These are phyloP conservation scores for Lasioglossum vierecki DNA, from an alignment of 2,888 invertebrate species.

Conservation along the genomic window DNA sequence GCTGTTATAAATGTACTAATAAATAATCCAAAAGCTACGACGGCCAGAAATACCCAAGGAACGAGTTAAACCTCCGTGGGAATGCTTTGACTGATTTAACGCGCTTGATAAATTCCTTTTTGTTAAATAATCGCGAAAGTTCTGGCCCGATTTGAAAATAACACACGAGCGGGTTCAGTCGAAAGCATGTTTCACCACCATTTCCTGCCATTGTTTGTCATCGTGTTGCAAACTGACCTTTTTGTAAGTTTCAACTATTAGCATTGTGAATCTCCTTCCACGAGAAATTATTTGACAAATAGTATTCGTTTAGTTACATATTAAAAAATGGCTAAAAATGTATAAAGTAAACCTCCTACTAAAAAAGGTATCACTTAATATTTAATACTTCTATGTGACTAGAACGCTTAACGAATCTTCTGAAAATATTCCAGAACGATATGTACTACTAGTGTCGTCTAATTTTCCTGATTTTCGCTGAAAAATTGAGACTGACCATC, in stretches of 20 bases:
- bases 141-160: not conserved
- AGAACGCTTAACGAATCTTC: not conserved
- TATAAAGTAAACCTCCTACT: too few relatives aligned
- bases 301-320: not conserved
- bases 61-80: not conserved
- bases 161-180: not conserved
- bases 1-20: conserved; percentile 10
- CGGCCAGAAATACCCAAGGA: not conserved
- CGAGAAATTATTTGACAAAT: not conserved
- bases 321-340: too few relatives aligned
- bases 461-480: too few relatives aligned
- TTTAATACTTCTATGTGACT: not conserved
- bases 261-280: not conserved
- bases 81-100: not conserved
- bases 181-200: not conserved
- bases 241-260: too few relatives aligned
- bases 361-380: not conserved
- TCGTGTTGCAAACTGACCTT: not conserved
- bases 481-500: not conserved
- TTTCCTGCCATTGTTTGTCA: not conserved
- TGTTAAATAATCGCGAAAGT: not conserved
- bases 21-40: not conserved
- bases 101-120: not conserved
- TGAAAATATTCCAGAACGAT: not conserved
- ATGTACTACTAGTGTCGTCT: not conserved